phyloP scores from a whole-genome alignment of 2,797 vertebrate genomes.

The Gallinago nigripennis region DNA sequence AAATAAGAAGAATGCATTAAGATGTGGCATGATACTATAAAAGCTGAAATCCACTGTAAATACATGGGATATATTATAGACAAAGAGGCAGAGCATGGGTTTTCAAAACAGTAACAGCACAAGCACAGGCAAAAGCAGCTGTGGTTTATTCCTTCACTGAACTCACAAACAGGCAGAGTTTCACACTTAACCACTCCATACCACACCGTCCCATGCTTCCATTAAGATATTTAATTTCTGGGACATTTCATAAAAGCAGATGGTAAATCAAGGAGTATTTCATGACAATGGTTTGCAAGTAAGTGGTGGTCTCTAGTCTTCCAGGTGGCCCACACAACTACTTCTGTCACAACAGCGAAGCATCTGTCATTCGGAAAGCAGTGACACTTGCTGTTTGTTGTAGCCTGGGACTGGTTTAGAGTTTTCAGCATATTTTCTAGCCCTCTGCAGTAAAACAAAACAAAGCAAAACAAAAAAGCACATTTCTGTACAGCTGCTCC shows the following conservation, averaged over 20 bases:
- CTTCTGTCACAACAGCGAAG: background rate
- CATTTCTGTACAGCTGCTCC: background rate
- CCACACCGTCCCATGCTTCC: rapidly evolving
- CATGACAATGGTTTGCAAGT: background rate
- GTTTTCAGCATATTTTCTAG: conserved; percentile 1
- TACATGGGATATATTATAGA: background rate
- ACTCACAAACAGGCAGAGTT: background rate
- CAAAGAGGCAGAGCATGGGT: background rate
- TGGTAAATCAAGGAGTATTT: background rate
- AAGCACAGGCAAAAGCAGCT: background rate
- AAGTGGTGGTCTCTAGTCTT: background rate
- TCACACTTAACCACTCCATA: background rate
- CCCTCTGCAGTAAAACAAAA: background rate
- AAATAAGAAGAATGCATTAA: background rate
- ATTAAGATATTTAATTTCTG: background rate
- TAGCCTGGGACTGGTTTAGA: background rate
- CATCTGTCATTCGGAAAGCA: background rate
- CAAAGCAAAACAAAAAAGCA: background rate
- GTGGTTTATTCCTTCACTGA: background rate
- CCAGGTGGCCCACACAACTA: background rate
- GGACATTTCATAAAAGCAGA: conserved; percentile 7
- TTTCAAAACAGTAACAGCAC: background rate
- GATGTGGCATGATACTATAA: background rate
- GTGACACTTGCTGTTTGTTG: background rate
- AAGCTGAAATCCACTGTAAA: background rate